These are phyloP conservation scores for Rhinopomastus cyanomelas DNA, from an alignment of 2,113 vertebrate genomes.

Conservation along the genomic window DNA sequence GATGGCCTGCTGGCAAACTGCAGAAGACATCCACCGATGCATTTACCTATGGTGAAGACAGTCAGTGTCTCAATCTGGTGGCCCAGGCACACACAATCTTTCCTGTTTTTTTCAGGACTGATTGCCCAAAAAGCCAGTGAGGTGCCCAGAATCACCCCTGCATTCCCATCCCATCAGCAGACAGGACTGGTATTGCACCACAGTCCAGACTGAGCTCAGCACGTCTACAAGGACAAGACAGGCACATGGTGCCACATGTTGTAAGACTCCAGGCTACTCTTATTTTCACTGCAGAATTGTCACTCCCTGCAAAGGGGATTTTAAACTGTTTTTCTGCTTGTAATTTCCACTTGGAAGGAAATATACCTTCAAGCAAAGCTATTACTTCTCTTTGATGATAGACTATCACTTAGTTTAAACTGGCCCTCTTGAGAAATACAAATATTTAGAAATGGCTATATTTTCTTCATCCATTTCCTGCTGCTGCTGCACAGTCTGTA, in stretches of 20 bases:
- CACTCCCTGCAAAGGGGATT: not conserved
- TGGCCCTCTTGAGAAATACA: not conserved
- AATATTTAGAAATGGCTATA: not conserved
- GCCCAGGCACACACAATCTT: not conserved
- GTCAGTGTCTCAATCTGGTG: not conserved
- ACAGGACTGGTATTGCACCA: not conserved
- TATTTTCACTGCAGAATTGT: not conserved
- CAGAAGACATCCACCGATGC: not conserved
- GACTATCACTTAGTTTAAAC: not conserved
- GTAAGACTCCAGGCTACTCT: not conserved
- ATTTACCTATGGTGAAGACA: not conserved
- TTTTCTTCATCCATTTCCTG: slow-evolving; percentile 1
- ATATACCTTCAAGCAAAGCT: not conserved
- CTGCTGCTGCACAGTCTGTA: not conserved
- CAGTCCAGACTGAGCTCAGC: not conserved
- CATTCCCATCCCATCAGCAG: not conserved
- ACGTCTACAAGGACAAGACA: not conserved
- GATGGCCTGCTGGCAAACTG: not conserved
- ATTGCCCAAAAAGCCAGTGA: not conserved
- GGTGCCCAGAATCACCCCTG: not conserved
- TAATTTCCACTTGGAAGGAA: not conserved
- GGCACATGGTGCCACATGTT: not conserved
- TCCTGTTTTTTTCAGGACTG: not conserved
- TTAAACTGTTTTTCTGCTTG: not conserved
- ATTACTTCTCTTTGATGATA: not conserved